phyloP scores from a whole-genome alignment of 2,113 vertebrate species.

The Upupa epops region DNA sequence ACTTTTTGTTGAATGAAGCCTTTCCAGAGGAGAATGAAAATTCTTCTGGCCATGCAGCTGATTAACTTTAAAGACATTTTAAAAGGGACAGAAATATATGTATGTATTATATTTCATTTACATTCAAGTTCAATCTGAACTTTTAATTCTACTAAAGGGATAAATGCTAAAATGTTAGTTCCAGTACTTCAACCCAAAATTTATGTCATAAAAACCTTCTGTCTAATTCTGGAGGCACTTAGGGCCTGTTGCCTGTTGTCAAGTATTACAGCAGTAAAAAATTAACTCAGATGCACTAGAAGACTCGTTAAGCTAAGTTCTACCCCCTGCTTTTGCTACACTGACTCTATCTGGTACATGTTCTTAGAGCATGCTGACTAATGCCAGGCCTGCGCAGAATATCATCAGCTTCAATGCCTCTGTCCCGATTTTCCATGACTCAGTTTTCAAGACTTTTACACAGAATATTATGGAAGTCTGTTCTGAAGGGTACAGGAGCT shows the following conservation, averaged over 20 bases:
- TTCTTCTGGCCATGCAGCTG: neutral
- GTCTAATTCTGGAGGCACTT: neutral
- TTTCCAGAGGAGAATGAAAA: neutral
- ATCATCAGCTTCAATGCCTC: neutral
- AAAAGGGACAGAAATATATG: neutral
- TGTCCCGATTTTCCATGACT: neutral
- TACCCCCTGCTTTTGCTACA: neutral
- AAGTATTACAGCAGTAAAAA: neutral
- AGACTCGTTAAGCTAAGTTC: neutral
- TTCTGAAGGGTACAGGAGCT: no score
- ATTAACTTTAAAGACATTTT: neutral
- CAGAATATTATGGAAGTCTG: no score
- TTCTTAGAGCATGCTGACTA: neutral
- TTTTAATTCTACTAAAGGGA: neutral
- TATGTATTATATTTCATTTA: neutral
- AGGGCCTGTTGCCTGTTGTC: no score
- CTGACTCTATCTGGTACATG: fast-evolving
- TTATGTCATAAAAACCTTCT: neutral
- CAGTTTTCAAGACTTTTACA: neutral
- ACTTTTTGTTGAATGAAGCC: neutral
- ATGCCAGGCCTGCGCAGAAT: neutral
- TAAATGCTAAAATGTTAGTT: neutral
- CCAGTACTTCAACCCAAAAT: neutral
- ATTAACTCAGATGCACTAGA: neutral
- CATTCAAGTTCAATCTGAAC: neutral